phyloP scores from a whole-genome alignment of 2,113 vertebrate species.

The Thalassarche chlororhynchos region DNA sequence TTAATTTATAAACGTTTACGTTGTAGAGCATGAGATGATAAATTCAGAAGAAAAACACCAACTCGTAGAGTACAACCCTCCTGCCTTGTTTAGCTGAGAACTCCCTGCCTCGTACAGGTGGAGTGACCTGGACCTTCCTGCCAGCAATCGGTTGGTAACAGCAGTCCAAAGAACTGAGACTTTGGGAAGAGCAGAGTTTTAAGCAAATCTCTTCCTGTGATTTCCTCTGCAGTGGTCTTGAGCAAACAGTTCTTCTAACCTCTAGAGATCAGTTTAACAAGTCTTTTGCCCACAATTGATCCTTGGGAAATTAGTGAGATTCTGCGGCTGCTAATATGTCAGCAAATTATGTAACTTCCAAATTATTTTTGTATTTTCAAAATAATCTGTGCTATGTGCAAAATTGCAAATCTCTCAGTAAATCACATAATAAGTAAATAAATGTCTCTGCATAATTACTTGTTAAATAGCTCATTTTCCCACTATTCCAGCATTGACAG shows the following conservation, averaged over 20 bases:
- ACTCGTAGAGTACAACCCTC: not conserved
- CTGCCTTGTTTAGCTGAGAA: rapidly evolving
- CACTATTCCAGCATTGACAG: not conserved
- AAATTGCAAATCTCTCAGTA: not conserved
- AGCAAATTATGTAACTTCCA: not conserved
- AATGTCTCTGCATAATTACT: not conserved
- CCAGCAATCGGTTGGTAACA: rapidly evolving
- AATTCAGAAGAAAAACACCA: not conserved
- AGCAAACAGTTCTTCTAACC: not conserved
- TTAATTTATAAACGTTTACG: conserved; percentile 13
- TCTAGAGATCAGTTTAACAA: not conserved
- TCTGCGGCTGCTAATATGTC: rapidly evolving
- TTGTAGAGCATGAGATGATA: not conserved
- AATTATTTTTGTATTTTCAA: not conserved
- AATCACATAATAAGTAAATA: not conserved
- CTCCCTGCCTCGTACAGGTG: rapidly evolving
- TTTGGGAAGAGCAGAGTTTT: not conserved
- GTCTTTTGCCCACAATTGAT: not conserved
- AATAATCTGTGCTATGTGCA: not conserved
- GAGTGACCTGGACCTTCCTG: not conserved
- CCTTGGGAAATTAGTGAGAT: not conserved
- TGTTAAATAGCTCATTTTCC: not conserved
- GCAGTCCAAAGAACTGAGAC: not conserved
- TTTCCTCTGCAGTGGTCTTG: not conserved
- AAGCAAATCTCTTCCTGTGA: not conserved